phyloP scores from a whole-genome alignment of 2,888 invertebrate species.

The Emmelina monodactyla region DNA sequence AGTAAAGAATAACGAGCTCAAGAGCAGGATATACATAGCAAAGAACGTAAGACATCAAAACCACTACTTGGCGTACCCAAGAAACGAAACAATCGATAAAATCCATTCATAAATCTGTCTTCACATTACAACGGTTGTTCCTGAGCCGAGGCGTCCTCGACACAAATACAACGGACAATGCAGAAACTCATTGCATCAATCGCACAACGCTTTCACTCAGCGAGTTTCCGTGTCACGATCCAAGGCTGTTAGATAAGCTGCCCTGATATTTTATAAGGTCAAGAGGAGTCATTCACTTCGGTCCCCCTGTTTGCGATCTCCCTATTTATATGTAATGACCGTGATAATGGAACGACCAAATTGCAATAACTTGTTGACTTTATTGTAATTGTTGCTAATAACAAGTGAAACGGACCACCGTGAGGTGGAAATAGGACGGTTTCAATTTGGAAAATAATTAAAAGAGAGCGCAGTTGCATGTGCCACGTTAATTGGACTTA shows the following conservation, averaged over 20 bases:
- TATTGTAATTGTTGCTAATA: neutral
- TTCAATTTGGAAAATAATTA: too few relatives aligned
- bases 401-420: too few relatives aligned
- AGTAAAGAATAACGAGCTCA: too few relatives aligned
- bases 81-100: neutral
- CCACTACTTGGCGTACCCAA: neutral
- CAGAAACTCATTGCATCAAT: conserved; percentile 34
- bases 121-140: neutral
- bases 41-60: too few relatives aligned
- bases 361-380: conserved; percentile 1
- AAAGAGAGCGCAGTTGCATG: too few relatives aligned
- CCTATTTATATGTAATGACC: conserved; percentile 27
- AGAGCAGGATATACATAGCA: too few relatives aligned
- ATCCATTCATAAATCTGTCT: neutral
- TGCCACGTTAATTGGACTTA: too few relatives aligned
- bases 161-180: conserved; percentile 35
- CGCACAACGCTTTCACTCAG: conserved; percentile 54
- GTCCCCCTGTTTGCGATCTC: conserved; percentile 36
- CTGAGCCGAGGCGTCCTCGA: conserved; percentile 29
- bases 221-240: conserved; percentile 60
- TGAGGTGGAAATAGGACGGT: too few relatives aligned
- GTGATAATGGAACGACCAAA: conserved; percentile 16
- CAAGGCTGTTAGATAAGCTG: conserved; percentile 51
- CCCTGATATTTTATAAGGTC: conserved; percentile 50
- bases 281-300: conserved; percentile 53